These are phyloP conservation scores for Arctocebus calabarensis DNA, from an alignment of 2,797 vertebrate species.

Conservation along the genomic window DNA sequence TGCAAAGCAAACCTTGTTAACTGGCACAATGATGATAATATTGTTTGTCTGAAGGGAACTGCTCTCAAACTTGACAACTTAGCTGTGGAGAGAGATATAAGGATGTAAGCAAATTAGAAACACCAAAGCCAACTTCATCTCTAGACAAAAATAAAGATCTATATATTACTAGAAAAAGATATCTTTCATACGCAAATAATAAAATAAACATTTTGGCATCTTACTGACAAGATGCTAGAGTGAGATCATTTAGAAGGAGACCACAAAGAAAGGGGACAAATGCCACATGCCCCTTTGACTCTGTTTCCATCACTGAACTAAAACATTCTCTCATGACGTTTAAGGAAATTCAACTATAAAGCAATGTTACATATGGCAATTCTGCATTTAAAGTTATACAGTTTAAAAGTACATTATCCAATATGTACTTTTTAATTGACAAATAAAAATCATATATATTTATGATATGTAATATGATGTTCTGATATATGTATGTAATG, in stretches of 20 bases:
- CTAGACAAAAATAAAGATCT: neutral
- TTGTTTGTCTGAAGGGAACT: neutral
- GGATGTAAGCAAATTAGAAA: constrained; percentile 25
- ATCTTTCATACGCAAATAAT: neutral
- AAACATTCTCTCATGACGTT: neutral
- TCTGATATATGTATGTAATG: neutral
- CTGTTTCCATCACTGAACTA: neutral
- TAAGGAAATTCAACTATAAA: neutral
- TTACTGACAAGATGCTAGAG: neutral
- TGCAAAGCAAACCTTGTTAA: neutral
- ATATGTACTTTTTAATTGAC: neutral
- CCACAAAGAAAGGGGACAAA: neutral
- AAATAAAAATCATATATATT: neutral
- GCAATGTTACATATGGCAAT: neutral
- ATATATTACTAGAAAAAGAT: neutral
- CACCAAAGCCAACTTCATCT: neutral
- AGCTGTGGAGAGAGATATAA: constrained; percentile 8
- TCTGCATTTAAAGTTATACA: neutral
- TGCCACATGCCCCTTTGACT: neutral
- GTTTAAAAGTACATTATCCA: too few relatives aligned
- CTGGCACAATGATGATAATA: neutral
- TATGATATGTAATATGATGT: neutral
- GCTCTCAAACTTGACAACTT: neutral
- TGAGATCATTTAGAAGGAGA: neutral
- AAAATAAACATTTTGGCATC: neutral